phyloP scores from a whole-genome alignment of 2,113 vertebrate species.

The Amazona guildingii region DNA sequence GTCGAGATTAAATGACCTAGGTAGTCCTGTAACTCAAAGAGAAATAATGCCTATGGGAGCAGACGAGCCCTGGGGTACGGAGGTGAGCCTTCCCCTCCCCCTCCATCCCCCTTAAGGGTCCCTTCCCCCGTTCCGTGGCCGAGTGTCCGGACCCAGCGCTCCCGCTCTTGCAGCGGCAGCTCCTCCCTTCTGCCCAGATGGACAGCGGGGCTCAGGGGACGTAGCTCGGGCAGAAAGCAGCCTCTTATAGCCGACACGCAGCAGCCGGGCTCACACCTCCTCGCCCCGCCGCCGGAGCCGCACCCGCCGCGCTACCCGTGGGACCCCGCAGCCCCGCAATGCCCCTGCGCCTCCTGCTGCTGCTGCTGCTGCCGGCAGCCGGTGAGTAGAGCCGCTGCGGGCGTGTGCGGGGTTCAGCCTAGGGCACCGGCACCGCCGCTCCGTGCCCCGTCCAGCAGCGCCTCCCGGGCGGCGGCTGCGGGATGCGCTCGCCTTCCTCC shows the following conservation, averaged over 20 bases:
- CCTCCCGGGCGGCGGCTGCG: neutral
- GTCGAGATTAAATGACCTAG: neutral
- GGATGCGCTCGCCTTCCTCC: neutral
- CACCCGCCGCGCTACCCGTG: neutral
- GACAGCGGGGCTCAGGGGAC: neutral
- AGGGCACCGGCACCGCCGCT: neutral
- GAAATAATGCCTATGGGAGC: neutral
- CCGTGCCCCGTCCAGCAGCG: neutral
- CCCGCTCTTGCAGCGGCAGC: neutral
- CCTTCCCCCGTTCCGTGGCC: neutral
- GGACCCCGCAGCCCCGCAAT: neutral
- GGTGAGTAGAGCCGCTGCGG: constrained; percentile 14
- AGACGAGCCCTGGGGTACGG: neutral
- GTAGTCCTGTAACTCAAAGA: neutral
- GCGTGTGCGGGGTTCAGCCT: neutral
- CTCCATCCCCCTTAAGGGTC: neutral
- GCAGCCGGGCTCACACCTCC: neutral
- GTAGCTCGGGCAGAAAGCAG: neutral
- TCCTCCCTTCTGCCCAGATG: constrained; percentile 42
- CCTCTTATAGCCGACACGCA: neutral
- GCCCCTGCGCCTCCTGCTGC: neutral
- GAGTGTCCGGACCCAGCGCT: neutral
- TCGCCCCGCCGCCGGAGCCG: rapidly evolving
- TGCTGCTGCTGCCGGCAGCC: neutral
- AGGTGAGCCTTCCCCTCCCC: neutral